phyloP scores from a whole-genome alignment of 2,797 vertebrate species.

The Clarias fuscus region DNA sequence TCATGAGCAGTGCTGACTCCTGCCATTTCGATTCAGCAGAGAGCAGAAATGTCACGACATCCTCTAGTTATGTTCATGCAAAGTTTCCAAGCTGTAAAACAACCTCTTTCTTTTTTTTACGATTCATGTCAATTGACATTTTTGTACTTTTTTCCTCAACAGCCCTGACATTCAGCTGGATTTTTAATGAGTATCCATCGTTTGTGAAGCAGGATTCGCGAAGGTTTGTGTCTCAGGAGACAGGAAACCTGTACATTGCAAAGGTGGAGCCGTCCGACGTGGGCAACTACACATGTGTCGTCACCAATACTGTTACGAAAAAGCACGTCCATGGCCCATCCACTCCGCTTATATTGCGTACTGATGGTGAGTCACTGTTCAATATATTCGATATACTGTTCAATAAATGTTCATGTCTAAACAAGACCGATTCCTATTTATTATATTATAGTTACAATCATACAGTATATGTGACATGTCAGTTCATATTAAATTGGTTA shows the following conservation, averaged over 20 bases:
- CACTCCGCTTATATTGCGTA: constrained; percentile 91
- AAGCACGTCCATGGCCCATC: constrained; percentile 86
- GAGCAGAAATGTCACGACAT: constrained; percentile 57
- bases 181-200: constrained; percentile 93
- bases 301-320: constrained; percentile 91
- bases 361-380: constrained; percentile 82
- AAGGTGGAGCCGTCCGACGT: constrained; percentile 93
- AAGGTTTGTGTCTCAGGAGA: constrained; percentile 94
- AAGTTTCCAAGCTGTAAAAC: constrained; percentile 49
- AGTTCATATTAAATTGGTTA: neutral
- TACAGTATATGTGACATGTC: too few relatives aligned
- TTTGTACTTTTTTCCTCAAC: constrained; percentile 52
- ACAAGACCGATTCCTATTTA: neutral
- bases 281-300: constrained; percentile 98
- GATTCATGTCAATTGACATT: constrained; percentile 36
- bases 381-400: too few relatives aligned
- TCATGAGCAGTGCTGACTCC: constrained; percentile 53
- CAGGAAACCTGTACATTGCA: constrained; percentile 94
- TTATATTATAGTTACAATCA: neutral
- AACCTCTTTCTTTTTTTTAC: constrained; percentile 46
- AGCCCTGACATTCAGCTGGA: constrained; percentile 95
- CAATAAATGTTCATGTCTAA: neutral
- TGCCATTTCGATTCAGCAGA: constrained; percentile 54
- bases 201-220: constrained; percentile 93
- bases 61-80: constrained; percentile 54